Percentiles rank a stretch among this genome's conserved stretches.
Conservation (phyloP, 1,140 invertebrate genomes). For the Propsilocerus akamusi region DNA sequence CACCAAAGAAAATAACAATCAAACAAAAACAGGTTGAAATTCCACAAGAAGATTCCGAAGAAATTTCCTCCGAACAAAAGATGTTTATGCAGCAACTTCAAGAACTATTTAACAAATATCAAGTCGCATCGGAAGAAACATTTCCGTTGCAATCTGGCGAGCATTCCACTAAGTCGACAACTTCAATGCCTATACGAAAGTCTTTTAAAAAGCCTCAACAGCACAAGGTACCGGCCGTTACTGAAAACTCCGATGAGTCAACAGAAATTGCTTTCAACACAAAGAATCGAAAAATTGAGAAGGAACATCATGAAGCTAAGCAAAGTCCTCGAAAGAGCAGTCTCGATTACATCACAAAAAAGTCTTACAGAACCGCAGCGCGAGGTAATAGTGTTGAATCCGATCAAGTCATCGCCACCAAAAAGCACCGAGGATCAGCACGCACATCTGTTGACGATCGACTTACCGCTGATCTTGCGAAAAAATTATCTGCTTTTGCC, state of each 20-base stretch:
- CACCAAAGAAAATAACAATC: background rate
- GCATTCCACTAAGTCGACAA: background rate
- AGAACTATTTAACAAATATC: background rate
- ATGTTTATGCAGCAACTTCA: background rate
- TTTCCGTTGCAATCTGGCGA: background rate
- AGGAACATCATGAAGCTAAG: background rate
- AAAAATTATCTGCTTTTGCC: background rate
- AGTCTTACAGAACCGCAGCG: background rate
- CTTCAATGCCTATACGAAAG: background rate
- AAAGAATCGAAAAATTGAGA: background rate
- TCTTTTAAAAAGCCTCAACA: background rate
- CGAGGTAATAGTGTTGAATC: background rate
- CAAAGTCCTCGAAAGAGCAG: background rate
- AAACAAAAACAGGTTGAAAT: no score
- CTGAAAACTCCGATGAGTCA: background rate
- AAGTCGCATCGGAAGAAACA: background rate
- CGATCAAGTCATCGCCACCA: background rate
- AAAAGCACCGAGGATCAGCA: background rate
- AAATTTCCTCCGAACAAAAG: background rate
- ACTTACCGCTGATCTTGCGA: background rate
- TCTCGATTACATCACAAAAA: background rate
- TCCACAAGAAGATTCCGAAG: background rate
- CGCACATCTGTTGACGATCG: background rate
- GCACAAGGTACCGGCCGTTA: background rate
- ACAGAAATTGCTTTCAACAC: background rate